Evolutionary conservation across 2,113 vertebrate genomes (phyloP).

Genomic region (Urocitellus parryii): DNA sequence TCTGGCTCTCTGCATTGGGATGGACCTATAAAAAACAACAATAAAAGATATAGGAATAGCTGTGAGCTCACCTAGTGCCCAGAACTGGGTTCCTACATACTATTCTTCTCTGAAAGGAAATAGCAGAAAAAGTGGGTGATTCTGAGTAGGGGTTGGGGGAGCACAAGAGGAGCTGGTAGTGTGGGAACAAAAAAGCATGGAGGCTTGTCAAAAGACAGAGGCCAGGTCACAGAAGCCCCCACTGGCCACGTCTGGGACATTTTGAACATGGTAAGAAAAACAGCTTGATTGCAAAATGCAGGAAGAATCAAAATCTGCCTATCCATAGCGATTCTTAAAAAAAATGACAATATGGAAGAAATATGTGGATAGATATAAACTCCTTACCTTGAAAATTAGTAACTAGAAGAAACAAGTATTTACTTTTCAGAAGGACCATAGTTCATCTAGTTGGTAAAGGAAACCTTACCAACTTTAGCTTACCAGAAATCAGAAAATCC

Average conservation of each 20-base stretch:
- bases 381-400: not conserved
- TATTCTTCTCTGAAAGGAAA: not conserved
- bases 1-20: not conserved
- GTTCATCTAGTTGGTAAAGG: not conserved
- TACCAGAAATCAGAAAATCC: not conserved
- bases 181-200: not conserved
- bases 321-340: not conserved
- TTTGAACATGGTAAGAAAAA: not conserved
- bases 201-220: not conserved
- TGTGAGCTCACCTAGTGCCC: not conserved
- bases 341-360: not conserved
- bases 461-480: not conserved
- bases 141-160: not conserved
- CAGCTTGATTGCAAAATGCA: not conserved
- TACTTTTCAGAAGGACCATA: not conserved
- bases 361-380: not conserved
- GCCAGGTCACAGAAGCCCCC: not conserved
- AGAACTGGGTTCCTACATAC: not conserved
- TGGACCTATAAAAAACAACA: not conserved
- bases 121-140: not conserved
- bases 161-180: not conserved
- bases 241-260: not conserved
- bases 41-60: not conserved
- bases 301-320: not conserved
- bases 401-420: not conserved